Conservation (phyloP, 2,888 invertebrate genomes). For the Napeogenes inachia region DNA sequence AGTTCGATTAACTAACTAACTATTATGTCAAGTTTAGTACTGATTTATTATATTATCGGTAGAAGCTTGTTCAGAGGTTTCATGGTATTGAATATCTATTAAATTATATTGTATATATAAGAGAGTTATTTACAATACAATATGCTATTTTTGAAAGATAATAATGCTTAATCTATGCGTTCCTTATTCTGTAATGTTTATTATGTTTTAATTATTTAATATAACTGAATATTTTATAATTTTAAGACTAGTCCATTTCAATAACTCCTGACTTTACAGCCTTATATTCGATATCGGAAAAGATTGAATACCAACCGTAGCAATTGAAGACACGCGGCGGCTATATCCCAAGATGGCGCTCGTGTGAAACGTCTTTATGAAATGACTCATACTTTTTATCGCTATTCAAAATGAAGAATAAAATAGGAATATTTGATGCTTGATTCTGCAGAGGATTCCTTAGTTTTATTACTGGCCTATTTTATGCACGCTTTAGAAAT, state of each 20-base stretch:
- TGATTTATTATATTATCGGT: too few species aligned
- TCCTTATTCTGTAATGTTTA: not conserved
- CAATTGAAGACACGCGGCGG: conserved; percentile 18
- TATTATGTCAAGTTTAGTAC: too few species aligned
- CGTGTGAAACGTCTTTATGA: conserved; percentile 23
- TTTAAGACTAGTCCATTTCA: not conserved
- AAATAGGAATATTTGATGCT: not conserved
- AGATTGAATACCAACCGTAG: conserved; percentile 15
- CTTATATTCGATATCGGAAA: conserved; percentile 15
- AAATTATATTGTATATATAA: too few species aligned
- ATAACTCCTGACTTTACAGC: conserved; percentile 7
- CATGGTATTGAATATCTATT: too few species aligned
- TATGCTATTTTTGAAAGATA: not conserved
- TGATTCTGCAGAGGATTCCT: not conserved
- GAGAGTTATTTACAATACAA: not conserved
- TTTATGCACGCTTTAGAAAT: not conserved
- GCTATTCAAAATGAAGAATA: conserved; percentile 7
- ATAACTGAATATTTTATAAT: not conserved
- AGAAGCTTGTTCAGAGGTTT: too few species aligned
- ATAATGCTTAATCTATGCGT: too few species aligned
- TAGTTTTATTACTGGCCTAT: conserved; percentile 2
- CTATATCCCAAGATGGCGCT: conserved; percentile 15
- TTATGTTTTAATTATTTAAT: not conserved
- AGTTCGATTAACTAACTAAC: too few species aligned
- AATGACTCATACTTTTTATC: conserved; percentile 11